phyloP scores from a whole-genome alignment of 2,113 vertebrate genomes.

The Vulpes ferrilata region DNA sequence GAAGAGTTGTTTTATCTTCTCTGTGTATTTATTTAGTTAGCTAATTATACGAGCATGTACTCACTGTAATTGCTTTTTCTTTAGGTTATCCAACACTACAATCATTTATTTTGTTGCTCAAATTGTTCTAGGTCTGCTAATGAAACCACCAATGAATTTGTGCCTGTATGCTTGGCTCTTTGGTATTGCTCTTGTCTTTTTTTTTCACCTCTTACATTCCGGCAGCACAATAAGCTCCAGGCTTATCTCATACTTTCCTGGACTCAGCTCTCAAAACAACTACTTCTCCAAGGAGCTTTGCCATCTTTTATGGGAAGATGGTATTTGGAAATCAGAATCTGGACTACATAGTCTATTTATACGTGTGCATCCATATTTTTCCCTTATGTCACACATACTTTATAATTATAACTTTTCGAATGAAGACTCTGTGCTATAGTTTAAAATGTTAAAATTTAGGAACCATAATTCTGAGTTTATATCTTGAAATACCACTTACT shows the following conservation, averaged over 20 bases:
- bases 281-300: background rate
- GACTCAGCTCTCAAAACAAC: background rate
- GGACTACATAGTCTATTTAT: background rate
- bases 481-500: background rate
- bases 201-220: background rate
- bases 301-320: background rate
- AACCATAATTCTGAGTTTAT: background rate
- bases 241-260: background rate
- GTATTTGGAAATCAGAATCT: background rate
- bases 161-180: background rate
- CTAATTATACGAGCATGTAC: rapidly evolving
- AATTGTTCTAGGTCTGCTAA: background rate
- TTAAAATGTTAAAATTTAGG: background rate
- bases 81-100: no score
- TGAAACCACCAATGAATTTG: no score
- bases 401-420: background rate
- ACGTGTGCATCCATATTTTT: background rate
- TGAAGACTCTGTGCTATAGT: background rate
- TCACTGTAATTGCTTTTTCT: background rate
- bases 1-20: background rate
- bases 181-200: background rate
- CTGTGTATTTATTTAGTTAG: background rate
- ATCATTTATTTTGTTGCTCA: background rate
- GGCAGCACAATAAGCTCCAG: background rate
- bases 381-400: background rate